These are phyloP conservation scores for Kryptolebias ocellatus DNA, from an alignment of 2,797 vertebrate genomes.

Conservation along the genomic window DNA sequence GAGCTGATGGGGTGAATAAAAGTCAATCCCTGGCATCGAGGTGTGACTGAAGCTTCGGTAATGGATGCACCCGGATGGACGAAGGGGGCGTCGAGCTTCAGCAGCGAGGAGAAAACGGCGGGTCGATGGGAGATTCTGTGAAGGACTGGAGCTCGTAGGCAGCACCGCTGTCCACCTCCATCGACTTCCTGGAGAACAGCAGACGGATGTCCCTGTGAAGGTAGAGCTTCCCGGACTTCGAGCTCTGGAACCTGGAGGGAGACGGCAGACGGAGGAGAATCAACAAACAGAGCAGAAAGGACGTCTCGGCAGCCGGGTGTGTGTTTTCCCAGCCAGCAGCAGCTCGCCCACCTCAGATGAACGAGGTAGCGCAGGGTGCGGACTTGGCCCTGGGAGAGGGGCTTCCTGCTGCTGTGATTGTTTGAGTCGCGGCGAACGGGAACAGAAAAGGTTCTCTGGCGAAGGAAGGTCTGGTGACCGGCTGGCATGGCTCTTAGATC, in stretches of 20 bases:
- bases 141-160: conserved; percentile 99
- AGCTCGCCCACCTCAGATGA: conserved; percentile 90
- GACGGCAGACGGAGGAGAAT: neutral
- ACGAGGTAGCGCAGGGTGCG: conserved; percentile 98
- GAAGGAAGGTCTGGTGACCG: conserved; percentile 98
- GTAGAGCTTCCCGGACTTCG: conserved; percentile 99
- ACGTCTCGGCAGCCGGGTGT: neutral
- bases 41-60: conserved; percentile 52
- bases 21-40: conserved; percentile 58
- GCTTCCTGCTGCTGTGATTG: conserved; percentile 87
- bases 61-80: conserved; percentile 39
- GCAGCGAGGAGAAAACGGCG: conserved; percentile 94
- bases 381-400: conserved; percentile 83
- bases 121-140: conserved; percentile 95
- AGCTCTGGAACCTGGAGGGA: conserved; percentile 96
- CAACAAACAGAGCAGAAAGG: conserved; percentile 8
- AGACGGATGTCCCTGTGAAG: conserved; percentile 98
- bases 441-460: conserved; percentile 98
- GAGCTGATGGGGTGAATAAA: conserved; percentile 26
- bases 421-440: conserved; percentile 91
- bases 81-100: conserved; percentile 73
- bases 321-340: neutral
- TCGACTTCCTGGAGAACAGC: conserved; percentile 98
- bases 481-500: conserved; percentile 97
- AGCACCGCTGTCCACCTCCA: conserved; percentile 99